A percentile compares a stretch with the other conserved stretches of the same genome.
phyloP scores from a whole-genome alignment of 92 coral and sea anemone genomes.

The Muricea muricata region DNA sequence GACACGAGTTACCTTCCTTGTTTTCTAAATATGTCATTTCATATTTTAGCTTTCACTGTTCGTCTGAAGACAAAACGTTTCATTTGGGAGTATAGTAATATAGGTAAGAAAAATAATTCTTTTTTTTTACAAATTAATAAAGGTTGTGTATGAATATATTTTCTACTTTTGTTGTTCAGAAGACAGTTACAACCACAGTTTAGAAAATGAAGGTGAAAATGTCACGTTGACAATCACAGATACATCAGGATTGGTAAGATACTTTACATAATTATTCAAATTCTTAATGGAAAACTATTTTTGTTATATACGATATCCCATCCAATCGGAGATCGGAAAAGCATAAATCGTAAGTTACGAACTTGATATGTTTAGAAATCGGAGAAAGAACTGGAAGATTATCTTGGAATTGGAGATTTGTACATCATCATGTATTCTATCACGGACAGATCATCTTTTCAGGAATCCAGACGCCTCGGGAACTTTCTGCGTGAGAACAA shows the following conservation, averaged over 20 bases:
- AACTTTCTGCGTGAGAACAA: conserved; percentile 81
- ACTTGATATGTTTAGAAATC: conserved; percentile 70
- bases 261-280: not conserved
- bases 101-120: conserved; percentile 61
- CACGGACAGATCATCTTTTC: conserved; percentile 90
- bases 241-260: conserved; percentile 91
- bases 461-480: conserved; percentile 82
- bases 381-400: conserved; percentile 80
- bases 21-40: not conserved
- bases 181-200: conserved; percentile 80
- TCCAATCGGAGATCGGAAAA: too few relatives aligned
- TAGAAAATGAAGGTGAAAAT: conserved; percentile 84
- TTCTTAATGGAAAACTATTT: not conserved
- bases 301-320: too few relatives aligned
- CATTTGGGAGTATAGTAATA: conserved; percentile 81
- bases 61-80: conserved; percentile 77
- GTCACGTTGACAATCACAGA: conserved; percentile 84
- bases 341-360: not conserved
- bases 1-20: too few relatives aligned
- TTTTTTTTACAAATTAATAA: not conserved
- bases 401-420: conserved; percentile 84
- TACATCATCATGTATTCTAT: conserved; percentile 92
- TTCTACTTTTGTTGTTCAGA: conserved; percentile 53
- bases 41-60: conserved; percentile 78
- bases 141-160: not conserved